phyloP scores from a whole-genome alignment of 2,113 vertebrate genomes.

The Burhinus oedicnemus region DNA sequence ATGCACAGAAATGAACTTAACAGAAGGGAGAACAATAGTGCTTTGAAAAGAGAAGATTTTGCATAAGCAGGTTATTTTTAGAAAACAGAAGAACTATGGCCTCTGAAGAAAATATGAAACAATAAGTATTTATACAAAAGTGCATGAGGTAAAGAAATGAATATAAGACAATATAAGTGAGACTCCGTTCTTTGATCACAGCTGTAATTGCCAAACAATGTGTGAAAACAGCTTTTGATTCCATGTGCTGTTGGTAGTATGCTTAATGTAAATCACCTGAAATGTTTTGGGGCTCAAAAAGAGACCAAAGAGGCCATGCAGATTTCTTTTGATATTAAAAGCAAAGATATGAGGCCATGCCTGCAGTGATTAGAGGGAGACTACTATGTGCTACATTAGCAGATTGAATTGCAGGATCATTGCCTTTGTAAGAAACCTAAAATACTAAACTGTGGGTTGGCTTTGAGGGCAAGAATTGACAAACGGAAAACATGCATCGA shows the following conservation, averaged over 20 bases:
- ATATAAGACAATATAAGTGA: background rate
- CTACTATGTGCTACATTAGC: background rate
- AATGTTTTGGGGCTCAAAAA: background rate
- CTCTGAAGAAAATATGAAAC: background rate
- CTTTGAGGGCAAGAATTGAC: background rate
- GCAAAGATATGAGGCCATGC: background rate
- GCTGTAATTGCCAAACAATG: background rate
- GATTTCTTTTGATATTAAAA: background rate
- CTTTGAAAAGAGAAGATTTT: background rate
- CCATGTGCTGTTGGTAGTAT: background rate
- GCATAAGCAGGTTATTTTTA: constrained; percentile 7
- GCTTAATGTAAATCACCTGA: background rate
- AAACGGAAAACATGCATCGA: background rate
- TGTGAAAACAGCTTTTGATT: constrained; percentile 23
- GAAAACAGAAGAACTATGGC: background rate
- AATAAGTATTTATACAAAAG: background rate
- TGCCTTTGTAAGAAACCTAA: background rate
- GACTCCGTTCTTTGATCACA: background rate
- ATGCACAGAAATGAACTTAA: background rate
- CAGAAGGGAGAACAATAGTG: background rate
- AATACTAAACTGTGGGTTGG: background rate
- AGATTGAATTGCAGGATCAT: constrained; percentile 1
- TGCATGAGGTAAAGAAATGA: background rate
- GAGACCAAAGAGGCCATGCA: background rate
- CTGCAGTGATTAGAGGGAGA: background rate